A percentile compares a stretch with the other conserved stretches of the same genome.
phyloP scores from a whole-genome alignment of 2,113 vertebrate genomes.

The Galbula dea region DNA sequence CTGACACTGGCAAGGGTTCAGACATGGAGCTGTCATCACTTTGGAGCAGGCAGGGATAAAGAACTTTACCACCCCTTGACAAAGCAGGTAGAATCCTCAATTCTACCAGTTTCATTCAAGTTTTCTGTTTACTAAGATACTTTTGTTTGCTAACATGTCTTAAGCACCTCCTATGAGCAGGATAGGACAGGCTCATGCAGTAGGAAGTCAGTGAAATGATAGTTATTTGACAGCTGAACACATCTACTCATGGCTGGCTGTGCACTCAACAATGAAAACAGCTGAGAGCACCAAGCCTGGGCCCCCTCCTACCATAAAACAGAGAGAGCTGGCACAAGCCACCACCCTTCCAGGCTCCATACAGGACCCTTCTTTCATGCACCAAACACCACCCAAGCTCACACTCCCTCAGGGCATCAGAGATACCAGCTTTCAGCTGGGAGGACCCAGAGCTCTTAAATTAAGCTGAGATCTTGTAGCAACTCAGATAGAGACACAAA shows the following conservation, averaged over 20 bases:
- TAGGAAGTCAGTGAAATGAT: accelerated
- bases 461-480: neutral
- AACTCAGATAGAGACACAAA: neutral
- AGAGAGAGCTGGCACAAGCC: neutral
- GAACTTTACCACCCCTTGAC: neutral
- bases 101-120: neutral
- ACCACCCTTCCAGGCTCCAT: neutral
- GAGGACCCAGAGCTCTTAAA: neutral
- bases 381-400: neutral
- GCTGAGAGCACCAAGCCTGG: neutral
- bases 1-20: neutral
- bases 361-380: too few species aligned
- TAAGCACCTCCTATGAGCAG: neutral
- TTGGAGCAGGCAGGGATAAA: neutral
- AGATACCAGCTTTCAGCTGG: neutral
- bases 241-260: neutral
- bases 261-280: neutral
- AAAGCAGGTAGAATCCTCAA: neutral
- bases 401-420: neutral
- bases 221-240: neutral
- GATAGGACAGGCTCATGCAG: neutral
- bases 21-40: neutral
- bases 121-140: neutral
- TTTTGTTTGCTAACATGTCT: neutral
- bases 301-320: neutral